A percentile compares a stretch with the other conserved stretches of the same genome.
These are phyloP conservation scores for Apamea crenata DNA, from an alignment of 2,888 invertebrate species.

Conservation along the genomic window DNA sequence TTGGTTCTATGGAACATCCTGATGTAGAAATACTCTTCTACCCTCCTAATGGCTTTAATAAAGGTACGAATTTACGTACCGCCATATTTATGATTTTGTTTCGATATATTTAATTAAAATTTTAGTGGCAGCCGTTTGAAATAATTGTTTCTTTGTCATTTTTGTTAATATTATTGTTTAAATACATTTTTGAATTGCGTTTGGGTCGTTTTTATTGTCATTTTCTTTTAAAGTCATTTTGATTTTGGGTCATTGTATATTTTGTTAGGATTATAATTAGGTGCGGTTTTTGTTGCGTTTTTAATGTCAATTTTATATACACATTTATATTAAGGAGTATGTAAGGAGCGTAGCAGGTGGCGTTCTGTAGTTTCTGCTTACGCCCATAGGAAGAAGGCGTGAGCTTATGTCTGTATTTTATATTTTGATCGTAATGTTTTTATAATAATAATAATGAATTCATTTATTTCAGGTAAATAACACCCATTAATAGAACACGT, in stretches of 20 bases:
- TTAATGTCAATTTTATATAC: constrained; percentile 2
- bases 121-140: constrained; percentile 75
- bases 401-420: background rate
- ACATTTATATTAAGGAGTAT: background rate
- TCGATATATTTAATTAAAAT: constrained; percentile 89
- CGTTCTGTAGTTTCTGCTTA: background rate
- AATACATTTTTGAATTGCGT: constrained; percentile 45
- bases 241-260: constrained; percentile 21
- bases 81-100: constrained; percentile 88
- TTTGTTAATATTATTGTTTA: constrained; percentile 50
- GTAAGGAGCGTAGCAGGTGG: background rate
- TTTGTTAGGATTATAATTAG: constrained; percentile 37
- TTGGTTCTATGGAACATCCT: constrained; percentile 75
- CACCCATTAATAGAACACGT: no score
- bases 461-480: no score
- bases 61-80: constrained; percentile 87
- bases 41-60: constrained; percentile 89
- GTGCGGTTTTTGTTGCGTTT: constrained; percentile 18
- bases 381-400: background rate
- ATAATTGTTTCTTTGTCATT: constrained; percentile 57
- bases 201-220: constrained; percentile 41
- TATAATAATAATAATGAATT: no score
- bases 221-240: constrained; percentile 27
- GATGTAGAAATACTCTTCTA: constrained; percentile 78
- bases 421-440: background rate